These are phyloP conservation scores for Gymnocephalus cernua DNA, from an alignment of 2,113 vertebrate species.

Conservation along the genomic window DNA sequence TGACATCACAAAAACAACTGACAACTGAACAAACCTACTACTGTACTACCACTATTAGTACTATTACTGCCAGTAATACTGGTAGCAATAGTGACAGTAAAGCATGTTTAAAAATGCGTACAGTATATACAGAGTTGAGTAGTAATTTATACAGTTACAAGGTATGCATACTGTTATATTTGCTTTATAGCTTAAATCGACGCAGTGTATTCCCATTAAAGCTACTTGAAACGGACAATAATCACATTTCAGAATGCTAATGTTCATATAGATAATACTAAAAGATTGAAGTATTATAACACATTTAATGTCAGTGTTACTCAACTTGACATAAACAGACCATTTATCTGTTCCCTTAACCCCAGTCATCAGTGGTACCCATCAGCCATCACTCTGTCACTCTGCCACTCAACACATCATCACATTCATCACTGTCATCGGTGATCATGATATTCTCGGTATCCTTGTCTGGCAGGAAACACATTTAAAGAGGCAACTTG, in stretches of 20 bases:
- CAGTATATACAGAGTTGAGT: background rate
- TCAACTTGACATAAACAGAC: conserved; percentile 16
- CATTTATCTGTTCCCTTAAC: conserved; percentile 33
- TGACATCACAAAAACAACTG: background rate
- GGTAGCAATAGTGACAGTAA: background rate
- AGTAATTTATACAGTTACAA: background rate
- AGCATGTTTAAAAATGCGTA: background rate
- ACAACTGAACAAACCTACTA: background rate
- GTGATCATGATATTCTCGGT: background rate
- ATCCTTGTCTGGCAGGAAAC: conserved; percentile 3
- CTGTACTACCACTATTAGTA: background rate
- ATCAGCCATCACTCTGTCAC: conserved; percentile 26
- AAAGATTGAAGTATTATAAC: background rate
- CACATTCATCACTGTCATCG: conserved; percentile 40
- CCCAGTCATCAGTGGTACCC: conserved; percentile 9
- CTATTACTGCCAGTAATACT: no score
- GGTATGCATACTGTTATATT: background rate
- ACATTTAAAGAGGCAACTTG: background rate
- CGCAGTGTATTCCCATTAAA: background rate
- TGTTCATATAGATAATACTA: background rate
- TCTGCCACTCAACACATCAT: conserved; percentile 32
- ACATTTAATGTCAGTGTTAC: background rate
- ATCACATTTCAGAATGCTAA: background rate
- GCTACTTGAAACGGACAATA: background rate
- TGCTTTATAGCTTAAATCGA: background rate